Percentiles rank a stretch among this genome's conserved stretches.
Conservation (phyloP, 2,113 vertebrate genomes). For the Muntiacus reevesi region DNA sequence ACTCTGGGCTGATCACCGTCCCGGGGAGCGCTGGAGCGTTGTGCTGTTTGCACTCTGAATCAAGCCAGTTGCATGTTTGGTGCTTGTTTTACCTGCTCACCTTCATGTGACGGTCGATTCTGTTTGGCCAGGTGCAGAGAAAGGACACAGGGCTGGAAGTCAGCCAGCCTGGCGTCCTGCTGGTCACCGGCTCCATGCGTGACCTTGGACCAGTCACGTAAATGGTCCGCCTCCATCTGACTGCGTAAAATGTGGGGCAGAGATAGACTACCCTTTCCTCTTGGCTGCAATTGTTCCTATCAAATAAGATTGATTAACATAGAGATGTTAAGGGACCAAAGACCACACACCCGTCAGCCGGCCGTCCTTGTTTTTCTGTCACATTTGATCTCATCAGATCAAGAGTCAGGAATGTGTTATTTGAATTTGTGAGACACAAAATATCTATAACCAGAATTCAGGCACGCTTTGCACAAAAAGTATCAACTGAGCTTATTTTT, state of each 20-base stretch:
- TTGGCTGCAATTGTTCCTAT: neutral
- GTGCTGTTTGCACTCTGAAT: neutral
- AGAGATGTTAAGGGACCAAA: neutral
- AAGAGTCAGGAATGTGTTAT: neutral
- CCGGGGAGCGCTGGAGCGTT: neutral
- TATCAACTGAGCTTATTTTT: neutral
- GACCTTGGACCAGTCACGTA: conserved; percentile 46
- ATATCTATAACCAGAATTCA: neutral
- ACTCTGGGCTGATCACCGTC: neutral
- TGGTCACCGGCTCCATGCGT: neutral
- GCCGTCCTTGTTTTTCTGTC: neutral
- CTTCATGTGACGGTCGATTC: conserved; percentile 35
- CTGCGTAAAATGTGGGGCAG: neutral
- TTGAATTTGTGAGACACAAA: neutral
- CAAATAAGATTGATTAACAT: neutral
- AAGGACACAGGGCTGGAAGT: conserved; percentile 35
- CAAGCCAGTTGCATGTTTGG: neutral
- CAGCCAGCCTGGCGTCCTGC: conserved; percentile 18
- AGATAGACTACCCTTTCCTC: neutral
- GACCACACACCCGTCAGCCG: rapidly evolving
- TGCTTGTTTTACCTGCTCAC: neutral
- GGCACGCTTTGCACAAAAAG: neutral
- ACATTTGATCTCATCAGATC: neutral
- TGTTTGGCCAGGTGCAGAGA: conserved; percentile 62
- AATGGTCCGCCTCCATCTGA: neutral